Evolutionary conservation across 2,113 vertebrate genomes (phyloP), one percentile per base, ranked within the genome.

Genomic region (Tetrax tetrax): DNA sequence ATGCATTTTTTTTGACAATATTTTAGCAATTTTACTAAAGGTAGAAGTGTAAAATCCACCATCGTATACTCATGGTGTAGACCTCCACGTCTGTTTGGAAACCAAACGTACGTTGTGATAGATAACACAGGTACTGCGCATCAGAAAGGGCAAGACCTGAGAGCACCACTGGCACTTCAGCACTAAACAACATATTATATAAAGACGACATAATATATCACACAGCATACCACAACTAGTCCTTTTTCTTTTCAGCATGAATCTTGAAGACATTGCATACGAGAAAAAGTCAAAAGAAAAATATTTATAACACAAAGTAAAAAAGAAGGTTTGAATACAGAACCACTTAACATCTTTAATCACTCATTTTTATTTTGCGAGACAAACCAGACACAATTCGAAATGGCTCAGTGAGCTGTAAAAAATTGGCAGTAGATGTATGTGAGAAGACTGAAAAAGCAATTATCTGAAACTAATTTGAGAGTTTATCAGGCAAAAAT

Each of bases 381-480:
- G 87, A 90, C 94, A 89, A 92, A 96, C 82, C 86, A 96, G 95
- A 96, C 93, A 28, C 65, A 89, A 97, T 96, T 95, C 92, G 91
- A 89, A 95, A 94, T 91, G 76, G 90, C 72, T 95, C 91, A 95
- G 79, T 93, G 88, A 94, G 89, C 80, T 97, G 82, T 89, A 96
- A 97, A 95, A 92, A 92, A 93, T 82, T 96, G 95, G 92, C 91
- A 96, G 91, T 90, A 96, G 84, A 96, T 95, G 41, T 82, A 93
- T 93, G 74, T 72, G 83, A 94, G 84, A 93, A 79, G 85, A 82
- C 83, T 96, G 87, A 80, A 87, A 96, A 96, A 89, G 90, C 84
- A 97, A 96, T 98, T 96, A 96, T 87, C 93, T 97, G 86, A 97
- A 95, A 95, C 90, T 97, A 95, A 97, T 97, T 94, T 95, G 84